Conservation (phyloP, 2,113 vertebrate species). For the Ailuropoda melanoleuca region DNA sequence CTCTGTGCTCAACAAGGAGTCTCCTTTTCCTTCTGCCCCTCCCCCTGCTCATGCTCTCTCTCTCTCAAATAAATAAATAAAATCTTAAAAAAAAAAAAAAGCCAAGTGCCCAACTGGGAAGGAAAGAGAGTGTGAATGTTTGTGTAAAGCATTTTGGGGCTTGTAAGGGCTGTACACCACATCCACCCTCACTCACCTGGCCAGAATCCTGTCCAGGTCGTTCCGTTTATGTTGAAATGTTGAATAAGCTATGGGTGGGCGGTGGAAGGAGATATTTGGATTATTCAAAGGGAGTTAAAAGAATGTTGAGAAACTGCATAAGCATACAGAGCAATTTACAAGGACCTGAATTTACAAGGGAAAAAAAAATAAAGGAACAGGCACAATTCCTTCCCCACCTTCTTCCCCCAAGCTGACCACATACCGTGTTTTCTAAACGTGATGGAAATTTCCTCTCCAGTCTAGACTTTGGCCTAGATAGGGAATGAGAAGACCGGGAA, state of each 20-base stretch:
- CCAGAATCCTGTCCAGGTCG: neutral
- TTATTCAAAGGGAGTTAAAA: constrained; percentile 3
- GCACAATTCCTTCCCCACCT: neutral
- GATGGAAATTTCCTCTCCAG: neutral
- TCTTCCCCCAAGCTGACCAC: neutral
- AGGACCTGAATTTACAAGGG: neutral
- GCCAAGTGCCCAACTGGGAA: neutral
- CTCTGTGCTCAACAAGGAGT: neutral
- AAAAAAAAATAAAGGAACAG: neutral
- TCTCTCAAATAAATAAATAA: neutral
- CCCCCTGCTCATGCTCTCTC: neutral
- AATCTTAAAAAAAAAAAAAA: neutral
- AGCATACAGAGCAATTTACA: neutral
- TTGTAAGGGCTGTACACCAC: neutral
- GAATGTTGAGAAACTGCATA: neutral
- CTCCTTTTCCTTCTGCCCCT: neutral
- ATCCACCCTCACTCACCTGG: neutral
- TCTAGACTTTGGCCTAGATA: neutral
- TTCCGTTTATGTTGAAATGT: neutral
- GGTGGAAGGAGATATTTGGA: neutral
- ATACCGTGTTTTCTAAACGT: constrained; percentile 12
- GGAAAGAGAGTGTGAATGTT: neutral
- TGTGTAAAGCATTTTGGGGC: neutral
- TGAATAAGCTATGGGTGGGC: neutral
- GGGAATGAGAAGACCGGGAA: neutral